Evolutionary conservation across 2,113 vertebrate genomes (phyloP).

Genomic region (Anolis sagrei): DNA sequence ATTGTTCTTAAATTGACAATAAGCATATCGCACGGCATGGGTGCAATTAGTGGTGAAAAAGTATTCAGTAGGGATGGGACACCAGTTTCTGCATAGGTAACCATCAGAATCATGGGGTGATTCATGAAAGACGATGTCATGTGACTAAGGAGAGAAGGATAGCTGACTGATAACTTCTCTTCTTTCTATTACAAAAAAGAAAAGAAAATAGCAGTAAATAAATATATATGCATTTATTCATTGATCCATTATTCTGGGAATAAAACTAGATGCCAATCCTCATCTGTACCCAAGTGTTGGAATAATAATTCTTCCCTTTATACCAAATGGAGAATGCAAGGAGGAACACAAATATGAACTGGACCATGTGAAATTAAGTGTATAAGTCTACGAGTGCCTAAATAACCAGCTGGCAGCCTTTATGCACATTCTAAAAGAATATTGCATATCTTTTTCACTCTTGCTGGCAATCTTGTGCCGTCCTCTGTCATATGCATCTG

Average conservation of each 20-base stretch:
- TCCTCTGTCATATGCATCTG: background rate
- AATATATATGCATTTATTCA: conserved; percentile 8
- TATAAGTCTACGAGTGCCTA: background rate
- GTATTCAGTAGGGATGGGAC: conserved; percentile 68
- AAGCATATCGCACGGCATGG: conserved; percentile 90
- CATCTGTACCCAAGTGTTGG: background rate
- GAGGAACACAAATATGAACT: too few species aligned
- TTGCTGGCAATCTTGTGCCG: background rate
- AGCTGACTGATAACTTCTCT: conserved; percentile 78
- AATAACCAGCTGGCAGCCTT: background rate
- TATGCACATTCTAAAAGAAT: background rate
- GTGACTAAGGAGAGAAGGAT: conserved; percentile 89
- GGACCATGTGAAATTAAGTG: background rate
- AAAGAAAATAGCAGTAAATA: conserved; percentile 32
- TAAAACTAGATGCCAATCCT: background rate
- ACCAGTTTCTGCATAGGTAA: conserved; percentile 50
- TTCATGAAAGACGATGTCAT: conserved; percentile 82
- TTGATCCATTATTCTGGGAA: background rate
- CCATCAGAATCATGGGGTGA: conserved; percentile 87
- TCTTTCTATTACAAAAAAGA: conserved; percentile 71
- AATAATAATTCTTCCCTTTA: background rate
- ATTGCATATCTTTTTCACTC: background rate
- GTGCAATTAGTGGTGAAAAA: conserved; percentile 79
- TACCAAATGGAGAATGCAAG: background rate
- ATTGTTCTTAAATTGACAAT: conserved; percentile 89